Evolutionary conservation across 2,888 invertebrate genomes (phyloP).

Genomic region (Sphinx pinastri): DNA sequence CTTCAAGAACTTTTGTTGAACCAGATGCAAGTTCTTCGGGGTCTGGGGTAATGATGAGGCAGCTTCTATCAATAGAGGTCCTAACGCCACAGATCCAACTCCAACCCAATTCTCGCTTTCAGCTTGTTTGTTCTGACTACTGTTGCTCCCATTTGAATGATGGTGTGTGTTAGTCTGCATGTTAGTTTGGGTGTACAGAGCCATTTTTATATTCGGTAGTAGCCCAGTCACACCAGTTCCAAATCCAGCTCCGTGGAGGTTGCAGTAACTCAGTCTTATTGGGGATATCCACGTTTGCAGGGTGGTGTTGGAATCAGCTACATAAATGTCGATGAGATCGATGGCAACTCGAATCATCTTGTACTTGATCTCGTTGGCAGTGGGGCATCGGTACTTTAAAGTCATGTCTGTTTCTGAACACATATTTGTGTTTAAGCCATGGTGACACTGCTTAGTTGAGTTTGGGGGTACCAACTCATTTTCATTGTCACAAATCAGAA

Average conservation of each 20-base stretch:
- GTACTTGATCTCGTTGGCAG: slow-evolving; percentile 95
- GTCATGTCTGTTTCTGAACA: slow-evolving; percentile 88
- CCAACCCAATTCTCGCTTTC: slow-evolving; percentile 93
- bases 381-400: slow-evolving; percentile 90
- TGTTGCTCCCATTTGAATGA: slow-evolving; percentile 81
- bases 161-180: slow-evolving; percentile 81
- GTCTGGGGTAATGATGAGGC: slow-evolving; percentile 91
- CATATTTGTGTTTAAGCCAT: slow-evolving; percentile 88
- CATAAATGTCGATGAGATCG: slow-evolving; percentile 94
- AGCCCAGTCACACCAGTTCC: slow-evolving; percentile 95
- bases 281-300: slow-evolving; percentile 95
- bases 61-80: slow-evolving; percentile 95
- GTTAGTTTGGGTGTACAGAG: slow-evolving; percentile 87
- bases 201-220: slow-evolving; percentile 87
- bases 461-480: slow-evolving; percentile 94
- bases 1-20: slow-evolving; percentile 92
- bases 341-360: slow-evolving; percentile 95
- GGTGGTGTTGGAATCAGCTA: slow-evolving; percentile 95
- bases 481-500: slow-evolving; percentile 94
- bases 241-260: slow-evolving; percentile 96
- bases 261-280: slow-evolving; percentile 94
- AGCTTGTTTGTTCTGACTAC: slow-evolving; percentile 63
- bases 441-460: slow-evolving; percentile 90
- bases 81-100: slow-evolving; percentile 94
- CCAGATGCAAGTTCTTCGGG: slow-evolving; percentile 89